These are phyloP conservation scores for Trimorus sp. DNA, from an alignment of 2,888 invertebrate genomes.

Conservation along the genomic window DNA sequence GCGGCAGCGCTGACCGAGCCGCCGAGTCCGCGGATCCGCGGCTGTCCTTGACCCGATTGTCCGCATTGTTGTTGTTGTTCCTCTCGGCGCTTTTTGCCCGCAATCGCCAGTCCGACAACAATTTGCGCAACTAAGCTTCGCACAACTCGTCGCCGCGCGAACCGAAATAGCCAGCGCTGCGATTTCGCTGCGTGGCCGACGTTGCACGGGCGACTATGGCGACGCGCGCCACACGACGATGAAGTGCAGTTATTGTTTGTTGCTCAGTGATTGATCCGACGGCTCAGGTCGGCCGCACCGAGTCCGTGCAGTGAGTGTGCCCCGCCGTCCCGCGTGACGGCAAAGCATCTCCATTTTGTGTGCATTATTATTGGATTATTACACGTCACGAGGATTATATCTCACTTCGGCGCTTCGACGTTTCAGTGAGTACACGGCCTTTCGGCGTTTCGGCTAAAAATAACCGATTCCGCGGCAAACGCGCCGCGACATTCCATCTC, in stretches of 20 bases:
- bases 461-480: conserved; percentile 9
- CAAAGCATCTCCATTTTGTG: conserved; percentile 43
- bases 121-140: too few species aligned
- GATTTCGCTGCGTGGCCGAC: conserved; percentile 17
- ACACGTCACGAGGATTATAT: conserved; percentile 58
- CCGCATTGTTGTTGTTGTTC: conserved; percentile 5
- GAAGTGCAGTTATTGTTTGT: conserved; percentile 60
- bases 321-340: not conserved
- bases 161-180: too few species aligned
- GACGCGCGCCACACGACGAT: conserved; percentile 56
- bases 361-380: conserved; percentile 63
- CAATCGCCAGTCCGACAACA: too few species aligned
- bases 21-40: not conserved
- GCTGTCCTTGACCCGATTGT: conserved; percentile 49
- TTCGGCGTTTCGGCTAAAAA: conserved; percentile 22
- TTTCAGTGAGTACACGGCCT: conserved; percentile 41
- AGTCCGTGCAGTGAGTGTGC: conserved; percentile 46
- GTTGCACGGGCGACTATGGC: conserved; percentile 55
- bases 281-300: not conserved
- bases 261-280: conserved; percentile 50
- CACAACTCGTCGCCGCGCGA: too few species aligned
- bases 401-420: conserved; percentile 40
- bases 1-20: not conserved
- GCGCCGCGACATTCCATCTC: not conserved
- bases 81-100: too few species aligned